Conservation (phyloP, 2,888 invertebrate genomes). For the Thymelicus acteon region DNA sequence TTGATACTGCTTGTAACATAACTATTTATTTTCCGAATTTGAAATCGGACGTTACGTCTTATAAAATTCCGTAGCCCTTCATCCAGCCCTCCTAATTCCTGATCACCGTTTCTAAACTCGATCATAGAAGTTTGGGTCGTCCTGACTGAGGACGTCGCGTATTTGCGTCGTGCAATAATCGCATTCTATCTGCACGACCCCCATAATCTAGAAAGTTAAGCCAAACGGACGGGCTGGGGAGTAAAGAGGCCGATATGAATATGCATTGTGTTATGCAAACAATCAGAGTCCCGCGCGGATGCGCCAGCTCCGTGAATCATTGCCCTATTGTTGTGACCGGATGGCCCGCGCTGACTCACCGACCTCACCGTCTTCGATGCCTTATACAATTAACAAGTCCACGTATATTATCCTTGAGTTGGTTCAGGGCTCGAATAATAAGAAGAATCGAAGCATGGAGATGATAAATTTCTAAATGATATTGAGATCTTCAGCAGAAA, state of each 20-base stretch:
- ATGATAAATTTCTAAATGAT: neutral
- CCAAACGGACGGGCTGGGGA: constrained; percentile 13
- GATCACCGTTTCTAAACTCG: neutral
- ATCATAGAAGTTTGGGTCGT: neutral
- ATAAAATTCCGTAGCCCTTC: too few relatives aligned
- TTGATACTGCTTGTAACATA: too few relatives aligned
- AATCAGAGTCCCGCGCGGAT: constrained; percentile 32
- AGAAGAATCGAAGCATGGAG: neutral
- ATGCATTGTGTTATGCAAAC: constrained; percentile 37
- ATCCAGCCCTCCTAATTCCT: neutral
- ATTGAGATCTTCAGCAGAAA: neutral
- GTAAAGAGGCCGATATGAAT: constrained; percentile 34
- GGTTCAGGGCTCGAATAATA: neutral
- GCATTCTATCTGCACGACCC: constrained; percentile 27
- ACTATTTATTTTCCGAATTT: too few relatives aligned
- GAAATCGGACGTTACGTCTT: too few relatives aligned
- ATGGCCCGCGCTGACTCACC: constrained; percentile 33
- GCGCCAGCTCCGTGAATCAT: constrained; percentile 33
- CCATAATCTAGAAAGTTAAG: constrained; percentile 35
- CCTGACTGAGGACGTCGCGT: neutral
- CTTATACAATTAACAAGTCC: constrained; percentile 22
- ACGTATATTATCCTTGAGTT: constrained; percentile 5
- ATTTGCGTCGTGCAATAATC: constrained; percentile 14
- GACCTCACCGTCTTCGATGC: constrained; percentile 28
- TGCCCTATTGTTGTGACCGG: constrained; percentile 34